These are phyloP conservation scores for Sus cebifrons DNA, from an alignment of 2,797 vertebrate genomes.

Conservation along the genomic window DNA sequence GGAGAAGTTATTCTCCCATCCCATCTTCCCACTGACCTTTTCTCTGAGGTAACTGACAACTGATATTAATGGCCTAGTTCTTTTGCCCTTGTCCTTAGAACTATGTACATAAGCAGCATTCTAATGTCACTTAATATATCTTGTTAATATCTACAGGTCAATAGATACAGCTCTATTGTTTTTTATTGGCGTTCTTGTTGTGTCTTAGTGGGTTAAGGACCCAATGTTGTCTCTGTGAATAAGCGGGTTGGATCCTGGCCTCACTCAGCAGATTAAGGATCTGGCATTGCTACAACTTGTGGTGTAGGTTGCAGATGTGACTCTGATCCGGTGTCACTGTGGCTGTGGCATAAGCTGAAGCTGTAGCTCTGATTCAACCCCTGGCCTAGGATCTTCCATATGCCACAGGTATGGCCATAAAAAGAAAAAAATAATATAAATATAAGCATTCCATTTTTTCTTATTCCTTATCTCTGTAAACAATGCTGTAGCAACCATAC, in stretches of 20 bases:
- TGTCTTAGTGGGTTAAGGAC: too few relatives aligned
- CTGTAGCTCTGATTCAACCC: too few relatives aligned
- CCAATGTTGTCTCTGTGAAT: too few relatives aligned
- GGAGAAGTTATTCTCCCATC: not conserved
- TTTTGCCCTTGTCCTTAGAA: not conserved
- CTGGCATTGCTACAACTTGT: too few relatives aligned
- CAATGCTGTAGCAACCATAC: not conserved
- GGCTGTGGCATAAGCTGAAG: too few relatives aligned
- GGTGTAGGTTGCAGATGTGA: too few relatives aligned
- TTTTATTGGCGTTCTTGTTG: not conserved
- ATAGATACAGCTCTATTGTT: not conserved
- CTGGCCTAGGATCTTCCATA: too few relatives aligned
- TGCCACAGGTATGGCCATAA: too few relatives aligned
- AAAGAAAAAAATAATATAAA: not conserved
- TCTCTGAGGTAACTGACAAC: not conserved
- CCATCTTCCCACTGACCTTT: not conserved
- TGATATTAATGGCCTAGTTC: not conserved
- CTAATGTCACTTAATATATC: constrained; percentile 1
- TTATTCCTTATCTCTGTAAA: not conserved
- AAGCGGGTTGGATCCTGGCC: too few relatives aligned
- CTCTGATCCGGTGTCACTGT: too few relatives aligned
- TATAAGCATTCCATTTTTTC: not conserved
- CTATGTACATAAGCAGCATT: not conserved
- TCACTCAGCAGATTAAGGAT: too few relatives aligned
- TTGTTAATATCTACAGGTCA: not conserved